Base-by-base conservation (phyloP, 92 coral and sea anemone species). In the Zoanthus sociatus region DNA sequence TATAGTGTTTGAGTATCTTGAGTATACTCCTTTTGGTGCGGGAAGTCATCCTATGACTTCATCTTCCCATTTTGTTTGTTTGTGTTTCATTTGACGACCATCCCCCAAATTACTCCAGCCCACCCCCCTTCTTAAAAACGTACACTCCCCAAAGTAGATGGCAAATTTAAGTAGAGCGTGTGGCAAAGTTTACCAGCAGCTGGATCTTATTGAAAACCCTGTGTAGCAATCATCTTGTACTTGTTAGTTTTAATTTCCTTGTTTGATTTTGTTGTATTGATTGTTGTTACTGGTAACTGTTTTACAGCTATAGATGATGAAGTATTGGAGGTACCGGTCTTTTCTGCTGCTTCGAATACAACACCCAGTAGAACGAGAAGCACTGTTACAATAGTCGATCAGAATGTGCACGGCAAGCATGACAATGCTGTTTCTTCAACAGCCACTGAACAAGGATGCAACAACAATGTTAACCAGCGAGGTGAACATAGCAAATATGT, bases 241-340 rank as follows among this genome's bases (percentile, higher is more conserved):
- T 68, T 68, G 73, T 68, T 33, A 71, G 17, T 71, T 31, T 71
- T 48, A 71, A 71, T 20, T 71, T 31, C 47, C 47, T 71, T 71
- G 0, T 31, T 71, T 71, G 75, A 31, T 9, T 71, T 71, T 71
- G 17, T 33, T 71, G 75, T 71, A 32, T 32, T 71, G 48, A 71
- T 71, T 71, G 75, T 71, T 71, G 75, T 31, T 71, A 71, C 75
- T 71, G 75, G 75, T 71, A 71, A 71, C 75, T 71, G 75, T 71
- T 71, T 71, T 71, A 11, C 75, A 71, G 75, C 75, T 32, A 71
- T 71, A 32, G 75, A 33, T 71, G 75, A 71, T 71, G 75, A 71
- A 71, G 75, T 71, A n/a, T 33, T 71, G 75, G 47, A 71, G 48
- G 75, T 71, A 33, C 75, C 75, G 32, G 75, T 71, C 75, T 71